phyloP scores from a whole-genome alignment of 2,113 vertebrate species.

The Neotoma lepida region DNA sequence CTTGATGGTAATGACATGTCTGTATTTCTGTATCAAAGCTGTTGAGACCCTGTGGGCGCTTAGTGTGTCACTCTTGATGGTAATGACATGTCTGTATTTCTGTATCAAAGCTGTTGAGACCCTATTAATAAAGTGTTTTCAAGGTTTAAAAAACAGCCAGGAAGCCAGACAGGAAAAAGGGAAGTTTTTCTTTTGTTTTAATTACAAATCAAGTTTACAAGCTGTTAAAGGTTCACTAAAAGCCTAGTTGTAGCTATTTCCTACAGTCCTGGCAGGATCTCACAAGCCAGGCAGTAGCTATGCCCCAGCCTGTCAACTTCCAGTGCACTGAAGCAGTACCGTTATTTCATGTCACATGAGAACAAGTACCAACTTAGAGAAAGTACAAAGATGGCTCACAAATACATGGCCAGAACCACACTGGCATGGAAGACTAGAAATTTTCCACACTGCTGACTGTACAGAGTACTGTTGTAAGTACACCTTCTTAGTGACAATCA shows the following conservation, averaged over 20 bases:
- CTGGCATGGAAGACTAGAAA: not conserved
- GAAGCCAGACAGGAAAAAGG: conserved; percentile 78
- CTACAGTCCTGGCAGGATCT: conserved; percentile 1
- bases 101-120: not conserved
- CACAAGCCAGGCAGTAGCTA: not conserved
- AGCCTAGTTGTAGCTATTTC: not conserved
- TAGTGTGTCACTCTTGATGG: not conserved
- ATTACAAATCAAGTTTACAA: conserved; percentile 78
- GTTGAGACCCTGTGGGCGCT: not conserved
- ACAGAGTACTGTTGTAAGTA: not conserved
- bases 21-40: not conserved
- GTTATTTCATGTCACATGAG: not conserved
- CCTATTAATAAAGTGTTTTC: conserved; percentile 33
- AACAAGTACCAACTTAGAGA: conserved; percentile 34
- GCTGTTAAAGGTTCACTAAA: conserved; percentile 49
- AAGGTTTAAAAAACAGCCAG: conserved; percentile 70
- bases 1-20: not conserved
- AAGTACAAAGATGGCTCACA: conserved; percentile 46
- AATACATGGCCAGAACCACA: not conserved
- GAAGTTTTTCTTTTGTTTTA: conserved; percentile 74
- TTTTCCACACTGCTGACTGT: not conserved
- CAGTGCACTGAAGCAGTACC: not conserved
- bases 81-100: not conserved
- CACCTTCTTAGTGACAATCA: not conserved
- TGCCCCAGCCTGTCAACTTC: not conserved